Evolutionary conservation across 2,888 invertebrate genomes (phyloP).

Genomic region (Thyatira batis): DNA sequence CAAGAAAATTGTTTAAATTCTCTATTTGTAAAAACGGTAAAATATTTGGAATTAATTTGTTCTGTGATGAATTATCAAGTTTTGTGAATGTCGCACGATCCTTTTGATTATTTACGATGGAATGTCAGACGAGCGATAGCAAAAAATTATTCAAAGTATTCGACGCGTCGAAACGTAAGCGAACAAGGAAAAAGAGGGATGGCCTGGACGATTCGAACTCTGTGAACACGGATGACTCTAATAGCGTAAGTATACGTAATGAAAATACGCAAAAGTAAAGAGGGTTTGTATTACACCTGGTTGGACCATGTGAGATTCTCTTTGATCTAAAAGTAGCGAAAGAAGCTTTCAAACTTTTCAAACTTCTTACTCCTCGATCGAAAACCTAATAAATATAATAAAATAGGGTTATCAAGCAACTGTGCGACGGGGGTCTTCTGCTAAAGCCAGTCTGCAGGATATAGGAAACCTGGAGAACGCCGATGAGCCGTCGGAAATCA

Average conservation of each 20-base stretch:
- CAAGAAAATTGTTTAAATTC: conserved; percentile 49
- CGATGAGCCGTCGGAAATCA: conserved; percentile 34
- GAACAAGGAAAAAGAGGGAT: conserved; percentile 55
- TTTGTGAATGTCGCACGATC: conserved; percentile 52
- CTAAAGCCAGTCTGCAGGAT: conserved; percentile 59
- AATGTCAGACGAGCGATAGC: conserved; percentile 69
- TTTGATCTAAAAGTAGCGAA: no score
- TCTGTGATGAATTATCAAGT: conserved; percentile 39
- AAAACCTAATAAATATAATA: no score
- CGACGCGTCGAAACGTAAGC: conserved; percentile 63
- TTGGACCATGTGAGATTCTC: no score
- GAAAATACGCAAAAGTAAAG: no score
- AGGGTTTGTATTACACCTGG: no score
- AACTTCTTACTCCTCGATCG: no score
- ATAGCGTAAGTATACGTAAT: conserved; percentile 66
- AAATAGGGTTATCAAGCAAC: conserved; percentile 44
- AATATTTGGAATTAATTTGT: conserved; percentile 26
- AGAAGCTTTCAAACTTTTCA: no score
- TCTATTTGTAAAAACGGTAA: conserved; percentile 35
- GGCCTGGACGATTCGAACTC: conserved; percentile 58
- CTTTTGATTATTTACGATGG: conserved; percentile 60
- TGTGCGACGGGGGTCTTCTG: conserved; percentile 41
- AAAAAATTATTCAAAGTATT: conserved; percentile 73
- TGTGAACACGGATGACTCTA: conserved; percentile 60
- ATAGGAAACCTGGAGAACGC: conserved; percentile 37